These are phyloP conservation scores for Nyctalus aviator DNA, from an alignment of 2,797 vertebrate species.

Conservation along the genomic window DNA sequence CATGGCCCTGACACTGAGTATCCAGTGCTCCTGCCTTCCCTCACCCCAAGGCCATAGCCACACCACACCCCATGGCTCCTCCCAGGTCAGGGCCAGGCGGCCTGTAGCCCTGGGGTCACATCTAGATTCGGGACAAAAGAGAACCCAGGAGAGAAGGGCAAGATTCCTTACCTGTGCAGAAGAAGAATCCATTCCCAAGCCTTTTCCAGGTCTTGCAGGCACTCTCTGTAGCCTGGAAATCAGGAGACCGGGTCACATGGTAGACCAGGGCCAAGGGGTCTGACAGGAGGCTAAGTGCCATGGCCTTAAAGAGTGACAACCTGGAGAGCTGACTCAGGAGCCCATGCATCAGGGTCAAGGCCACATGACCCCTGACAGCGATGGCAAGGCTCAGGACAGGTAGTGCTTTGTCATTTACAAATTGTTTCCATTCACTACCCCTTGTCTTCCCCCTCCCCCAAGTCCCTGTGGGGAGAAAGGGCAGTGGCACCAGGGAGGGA, in stretches of 20 bases:
- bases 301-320: neutral
- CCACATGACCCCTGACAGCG: neutral
- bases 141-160: neutral
- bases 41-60: too few relatives aligned
- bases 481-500: neutral
- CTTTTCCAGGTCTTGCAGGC: neutral
- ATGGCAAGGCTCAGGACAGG: neutral
- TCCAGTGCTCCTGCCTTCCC: too few relatives aligned
- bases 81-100: neutral
- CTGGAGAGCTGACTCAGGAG: neutral
- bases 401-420: neutral
- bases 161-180: neutral
- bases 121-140: too few relatives aligned
- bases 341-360: neutral
- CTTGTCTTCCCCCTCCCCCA: too few relatives aligned
- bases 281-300: neutral
- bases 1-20: rapidly evolving
- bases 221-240: constrained; percentile 6
- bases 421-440: neutral
- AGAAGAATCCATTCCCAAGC: neutral
- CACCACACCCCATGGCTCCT: rapidly evolving
- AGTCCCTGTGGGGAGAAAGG: too few relatives aligned
- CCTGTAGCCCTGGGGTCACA: too few relatives aligned
- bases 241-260: neutral
- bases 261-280: neutral